Conservation (phyloP, 2,113 vertebrate genomes). For the Apeltes quadracus region DNA sequence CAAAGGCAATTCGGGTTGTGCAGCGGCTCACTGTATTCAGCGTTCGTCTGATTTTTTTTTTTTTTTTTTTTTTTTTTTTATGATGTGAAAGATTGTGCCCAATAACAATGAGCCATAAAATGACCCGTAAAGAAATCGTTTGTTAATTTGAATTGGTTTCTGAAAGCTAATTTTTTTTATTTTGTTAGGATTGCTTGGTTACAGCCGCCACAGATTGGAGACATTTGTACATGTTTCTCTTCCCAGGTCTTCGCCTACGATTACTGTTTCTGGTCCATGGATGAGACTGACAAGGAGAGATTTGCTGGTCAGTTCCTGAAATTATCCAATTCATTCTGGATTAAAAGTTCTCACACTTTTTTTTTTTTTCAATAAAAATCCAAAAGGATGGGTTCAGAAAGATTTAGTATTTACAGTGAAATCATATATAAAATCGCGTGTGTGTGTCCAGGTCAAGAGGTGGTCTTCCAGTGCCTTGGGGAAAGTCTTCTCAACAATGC, state of each 20-base stretch:
- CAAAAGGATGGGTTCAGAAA: neutral
- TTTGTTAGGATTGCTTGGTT: neutral
- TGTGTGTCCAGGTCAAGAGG: conserved; percentile 88
- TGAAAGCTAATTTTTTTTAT: neutral
- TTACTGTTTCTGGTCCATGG: conserved; percentile 99
- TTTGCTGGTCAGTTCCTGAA: conserved; percentile 85
- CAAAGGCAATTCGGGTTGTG: neutral
- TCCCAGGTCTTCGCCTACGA: conserved; percentile 94
- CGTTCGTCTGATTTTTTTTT: neutral
- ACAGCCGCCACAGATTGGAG: neutral
- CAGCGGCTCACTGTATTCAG: neutral
- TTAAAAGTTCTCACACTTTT: too few relatives aligned
- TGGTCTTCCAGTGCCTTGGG: conserved; percentile 98
- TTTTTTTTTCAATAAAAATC: neutral
- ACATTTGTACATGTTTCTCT: neutral
- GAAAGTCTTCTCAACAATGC: conserved; percentile 96
- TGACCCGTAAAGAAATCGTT: neutral
- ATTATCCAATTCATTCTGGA: neutral
- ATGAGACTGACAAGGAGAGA: conserved; percentile 91
- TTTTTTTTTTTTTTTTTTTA: neutral
- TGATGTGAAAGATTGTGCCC: neutral
- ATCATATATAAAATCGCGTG: neutral
- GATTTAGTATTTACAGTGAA: neutral
- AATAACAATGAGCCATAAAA: neutral
- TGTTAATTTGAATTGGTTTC: neutral